Evolutionary conservation across 2,888 invertebrate species (phyloP), one percentile per base, ranked within the genome.

Genomic region (Epistrophella euchroma): DNA sequence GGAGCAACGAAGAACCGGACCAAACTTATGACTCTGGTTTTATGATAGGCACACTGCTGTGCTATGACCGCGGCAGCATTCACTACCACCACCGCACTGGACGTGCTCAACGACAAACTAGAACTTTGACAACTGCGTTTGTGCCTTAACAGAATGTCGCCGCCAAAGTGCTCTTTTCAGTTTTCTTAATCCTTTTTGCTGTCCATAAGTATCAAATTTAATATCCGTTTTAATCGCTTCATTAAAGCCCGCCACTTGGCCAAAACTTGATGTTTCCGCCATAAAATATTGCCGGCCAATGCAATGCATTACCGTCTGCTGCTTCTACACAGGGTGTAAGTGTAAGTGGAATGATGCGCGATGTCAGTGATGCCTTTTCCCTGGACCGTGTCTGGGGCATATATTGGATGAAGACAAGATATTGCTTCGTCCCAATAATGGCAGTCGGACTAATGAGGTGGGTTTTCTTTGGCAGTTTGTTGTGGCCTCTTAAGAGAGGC

Each of bases 121-220:
- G 52, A 35, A 35, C 50, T 47, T 50, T 45, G 60, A 50, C 60
- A 56, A 47, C 71, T 50, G 35, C 43, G 32, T 68, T 52, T 66
- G 25, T 43, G 10, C 47, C 66, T 66, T 19, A 35, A n/a, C 4
- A 35, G 47, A 47, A 19, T 66, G 52, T 52, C 37, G 37, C 52
- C 64, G 19, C 17, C 43, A 66, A 60, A 73, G 37, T 68, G 43
- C 70, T 82, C 77, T 82, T 82, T 78, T 78, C 81, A 78, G 73
- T 74, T 77, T 86, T 56, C 28, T 77, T 86, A 78, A 86, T 86
- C 82, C 82, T 86, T 86, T 86, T 74, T 52, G 52, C 86, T 78
- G 82, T 86, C 77, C 86, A 86, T 86, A 82, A 86, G 86, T 86
- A 86, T 86, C 82, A 86, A 81, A 77, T 86, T 86, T 86, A 82